Base-by-base conservation (phyloP, 1,140 invertebrate genomes). In the Chymomyza costata region DNA sequence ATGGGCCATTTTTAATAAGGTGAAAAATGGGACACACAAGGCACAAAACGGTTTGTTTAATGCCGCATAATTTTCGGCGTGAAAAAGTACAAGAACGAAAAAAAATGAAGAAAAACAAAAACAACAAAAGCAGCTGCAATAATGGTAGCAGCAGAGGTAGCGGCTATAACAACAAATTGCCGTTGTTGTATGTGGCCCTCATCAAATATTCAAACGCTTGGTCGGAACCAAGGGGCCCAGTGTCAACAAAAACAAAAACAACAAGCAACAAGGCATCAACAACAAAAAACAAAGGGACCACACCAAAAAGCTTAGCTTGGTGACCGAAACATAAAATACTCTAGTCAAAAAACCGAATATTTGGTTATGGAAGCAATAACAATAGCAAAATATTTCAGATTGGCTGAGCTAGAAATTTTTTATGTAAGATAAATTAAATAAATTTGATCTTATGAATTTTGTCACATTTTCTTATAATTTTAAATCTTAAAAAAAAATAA, bases 141-240 rank as follows among this genome's bases (percentile, higher is more conserved):
- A 60, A 60, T 44, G 58, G 35, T 53, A 43, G 34, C 35, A 49
- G 37, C 5, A 11, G 19, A 5, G 40, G 34, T 13, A 15, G 39
- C 6, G 47, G 41, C 40, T 61, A 45, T 46, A 76, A 45, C 58
- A 78, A 55, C 67, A 55, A 78, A 78, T 80, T 73, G 67, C 59
- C 67, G 30, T 71, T 73, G 73, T 65, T 65, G 44, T 55, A 55
- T 37, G 54, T 58, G 35, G 73, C 55, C 73, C 73, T 78, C 73
- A 80, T 78, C 67, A 78, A 80, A 78, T 71, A 78, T 78, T 80
- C 67, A 78, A 78, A 80, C 73, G 73, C 73, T 78, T n/a, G 58
- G 55, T 55, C 58, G 60, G 51, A 28, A 28, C 5, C 25, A 10
- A 6, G 37, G 15, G 14, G n/a, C 16, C 8, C 17, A 45, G 53